phyloP scores from a whole-genome alignment of 1,140 invertebrate genomes.

The Calephelis nemesis region DNA sequence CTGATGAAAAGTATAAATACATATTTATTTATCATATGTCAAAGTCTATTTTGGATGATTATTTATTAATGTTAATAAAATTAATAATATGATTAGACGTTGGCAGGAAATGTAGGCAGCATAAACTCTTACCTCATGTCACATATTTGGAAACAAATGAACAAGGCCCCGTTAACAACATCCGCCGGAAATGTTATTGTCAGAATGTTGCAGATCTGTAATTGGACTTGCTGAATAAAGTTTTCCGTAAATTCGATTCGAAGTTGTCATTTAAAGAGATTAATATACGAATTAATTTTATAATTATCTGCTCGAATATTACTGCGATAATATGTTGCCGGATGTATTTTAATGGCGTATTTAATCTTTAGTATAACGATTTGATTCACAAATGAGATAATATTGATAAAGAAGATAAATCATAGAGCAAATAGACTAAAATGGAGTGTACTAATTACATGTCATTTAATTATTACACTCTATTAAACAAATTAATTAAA shows the following conservation, averaged over 20 bases:
- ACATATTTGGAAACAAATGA: background rate
- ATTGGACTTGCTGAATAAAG: constrained; percentile 4
- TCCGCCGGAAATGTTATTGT: constrained; percentile 1
- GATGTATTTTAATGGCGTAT: background rate
- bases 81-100: background rate
- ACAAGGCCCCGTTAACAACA: background rate
- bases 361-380: too few relatives aligned
- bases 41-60: too few relatives aligned
- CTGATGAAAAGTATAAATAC: too few relatives aligned
- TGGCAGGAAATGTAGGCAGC: background rate
- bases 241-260: background rate
- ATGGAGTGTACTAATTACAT: too few relatives aligned
- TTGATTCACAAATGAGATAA: too few relatives aligned
- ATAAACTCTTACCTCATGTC: background rate
- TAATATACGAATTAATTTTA: background rate
- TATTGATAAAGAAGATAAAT: too few relatives aligned
- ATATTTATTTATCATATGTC: too few relatives aligned
- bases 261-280: constrained; percentile 4
- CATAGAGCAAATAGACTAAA: too few relatives aligned
- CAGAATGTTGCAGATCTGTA: constrained; percentile 4
- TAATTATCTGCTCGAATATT: background rate
- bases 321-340: background rate
- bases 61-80: too few relatives aligned
- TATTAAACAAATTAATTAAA: too few relatives aligned
- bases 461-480: too few relatives aligned